Evolutionary conservation across 1,140 invertebrate genomes (phyloP).

Genomic region (Hylyphantes graminicola): DNA sequence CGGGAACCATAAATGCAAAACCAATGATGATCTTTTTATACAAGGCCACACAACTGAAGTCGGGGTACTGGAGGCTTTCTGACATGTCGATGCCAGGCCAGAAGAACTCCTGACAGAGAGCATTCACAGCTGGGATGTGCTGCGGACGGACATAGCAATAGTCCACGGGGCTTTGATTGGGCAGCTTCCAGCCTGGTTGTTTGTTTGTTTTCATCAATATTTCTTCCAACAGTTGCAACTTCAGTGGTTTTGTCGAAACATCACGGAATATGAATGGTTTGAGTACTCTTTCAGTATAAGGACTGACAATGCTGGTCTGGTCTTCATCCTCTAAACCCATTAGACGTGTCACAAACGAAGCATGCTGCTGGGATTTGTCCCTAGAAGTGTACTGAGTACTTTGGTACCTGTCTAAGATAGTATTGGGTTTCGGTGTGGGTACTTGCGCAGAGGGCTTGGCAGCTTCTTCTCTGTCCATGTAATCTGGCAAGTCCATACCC

Average conservation of each 20-base stretch:
- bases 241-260: slow-evolving; percentile 73
- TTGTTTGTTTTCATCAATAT: slow-evolving; percentile 75
- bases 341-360: slow-evolving; percentile 33
- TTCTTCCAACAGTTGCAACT: slow-evolving; percentile 79
- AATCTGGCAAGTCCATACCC: slow-evolving; percentile 41
- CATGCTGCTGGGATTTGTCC: slow-evolving; percentile 18
- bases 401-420: slow-evolving; percentile 55
- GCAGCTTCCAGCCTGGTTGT: slow-evolving; percentile 69
- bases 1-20: slow-evolving; percentile 89
- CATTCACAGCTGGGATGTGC: slow-evolving; percentile 88
- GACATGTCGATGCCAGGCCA: slow-evolving; percentile 93
- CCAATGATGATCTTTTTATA: slow-evolving; percentile 86
- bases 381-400: neutral
- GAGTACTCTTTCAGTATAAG: slow-evolving; percentile 73
- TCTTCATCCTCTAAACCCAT: slow-evolving; percentile 64
- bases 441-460: neutral
- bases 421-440: neutral
- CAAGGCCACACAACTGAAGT: slow-evolving; percentile 88
- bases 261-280: slow-evolving; percentile 84
- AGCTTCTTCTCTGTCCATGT: neutral
- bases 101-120: slow-evolving; percentile 83
- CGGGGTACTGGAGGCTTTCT: slow-evolving; percentile 89
- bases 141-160: slow-evolving; percentile 88
- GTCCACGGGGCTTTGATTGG: slow-evolving; percentile 74
- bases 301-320: slow-evolving; percentile 68